Percentiles rank a stretch among this genome's conserved stretches.
Evolutionary conservation across 2,113 vertebrate species (phyloP).

Genomic region (Microcebus griseorufus): DNA sequence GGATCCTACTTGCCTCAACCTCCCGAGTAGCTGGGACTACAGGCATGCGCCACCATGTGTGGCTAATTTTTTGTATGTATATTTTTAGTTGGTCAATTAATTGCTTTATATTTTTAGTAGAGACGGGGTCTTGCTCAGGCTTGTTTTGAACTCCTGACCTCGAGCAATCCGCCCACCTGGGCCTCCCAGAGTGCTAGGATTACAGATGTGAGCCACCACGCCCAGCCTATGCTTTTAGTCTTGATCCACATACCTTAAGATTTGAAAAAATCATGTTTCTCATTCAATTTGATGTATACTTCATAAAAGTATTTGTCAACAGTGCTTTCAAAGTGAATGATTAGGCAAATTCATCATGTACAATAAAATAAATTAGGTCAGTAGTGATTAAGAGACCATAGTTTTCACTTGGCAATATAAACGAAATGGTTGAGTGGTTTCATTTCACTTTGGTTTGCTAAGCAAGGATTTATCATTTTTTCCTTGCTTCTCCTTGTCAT

Average conservation of each 20-base stretch:
- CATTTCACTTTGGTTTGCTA: not conserved
- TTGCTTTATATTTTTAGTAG: too few relatives aligned
- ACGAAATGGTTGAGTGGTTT: conserved; percentile 9
- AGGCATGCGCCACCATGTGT: too few relatives aligned
- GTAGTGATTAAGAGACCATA: not conserved
- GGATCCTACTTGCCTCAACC: too few relatives aligned
- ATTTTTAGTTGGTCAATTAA: too few relatives aligned
- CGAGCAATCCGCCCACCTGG: too few relatives aligned
- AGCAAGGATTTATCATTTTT: conserved; percentile 13
- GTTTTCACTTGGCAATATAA: conserved; percentile 45
- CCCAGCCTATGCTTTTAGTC: not conserved
- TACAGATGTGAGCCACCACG: too few relatives aligned
- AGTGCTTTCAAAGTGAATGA: conserved; percentile 35
- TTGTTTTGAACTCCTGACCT: too few relatives aligned
- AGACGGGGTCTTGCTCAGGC: too few relatives aligned
- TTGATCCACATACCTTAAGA: not conserved
- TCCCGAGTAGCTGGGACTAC: too few relatives aligned
- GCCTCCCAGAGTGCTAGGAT: too few relatives aligned
- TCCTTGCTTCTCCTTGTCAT: conserved; percentile 9
- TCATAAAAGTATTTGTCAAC: conserved; percentile 11
- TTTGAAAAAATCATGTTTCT: not conserved
- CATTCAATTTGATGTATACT: not conserved
- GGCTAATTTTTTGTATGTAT: too few relatives aligned
- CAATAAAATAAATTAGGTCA: not conserved
- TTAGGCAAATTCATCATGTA: not conserved